Evolutionary conservation across 1,140 invertebrate genomes (phyloP).

Genomic region (Aphaenogaster floridana): DNA sequence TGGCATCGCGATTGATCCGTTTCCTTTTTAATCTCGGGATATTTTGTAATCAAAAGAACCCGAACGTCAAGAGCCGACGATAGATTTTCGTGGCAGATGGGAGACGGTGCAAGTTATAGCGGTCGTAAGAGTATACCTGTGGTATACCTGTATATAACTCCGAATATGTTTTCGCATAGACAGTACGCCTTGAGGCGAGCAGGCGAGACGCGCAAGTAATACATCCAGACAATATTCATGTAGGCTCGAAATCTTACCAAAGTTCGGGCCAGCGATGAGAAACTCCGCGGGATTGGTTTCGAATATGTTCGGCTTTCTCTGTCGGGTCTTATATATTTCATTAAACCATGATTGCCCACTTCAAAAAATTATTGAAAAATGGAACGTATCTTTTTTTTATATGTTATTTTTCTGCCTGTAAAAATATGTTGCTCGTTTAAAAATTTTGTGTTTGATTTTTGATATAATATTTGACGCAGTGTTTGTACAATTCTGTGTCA

Average conservation of each 20-base stretch:
- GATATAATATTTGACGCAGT: neutral
- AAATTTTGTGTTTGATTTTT: neutral
- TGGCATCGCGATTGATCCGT: neutral
- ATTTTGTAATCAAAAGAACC: slow-evolving; percentile 7
- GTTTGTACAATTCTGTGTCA: neutral
- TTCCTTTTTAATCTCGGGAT: slow-evolving; percentile 1
- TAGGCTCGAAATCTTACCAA: slow-evolving; percentile 71
- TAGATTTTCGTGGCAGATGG: slow-evolving; percentile 64
- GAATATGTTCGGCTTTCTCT: slow-evolving; percentile 47
- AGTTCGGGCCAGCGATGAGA: slow-evolving; percentile 67
- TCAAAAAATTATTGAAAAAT: neutral
- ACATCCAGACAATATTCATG: slow-evolving; percentile 59
- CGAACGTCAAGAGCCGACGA: neutral
- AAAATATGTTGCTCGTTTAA: neutral
- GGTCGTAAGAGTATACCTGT: neutral
- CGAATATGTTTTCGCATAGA: slow-evolving; percentile 66
- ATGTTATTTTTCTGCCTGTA: neutral
- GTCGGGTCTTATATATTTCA: slow-evolving; percentile 21
- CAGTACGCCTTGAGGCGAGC: slow-evolving; percentile 58
- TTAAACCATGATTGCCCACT: slow-evolving; percentile 50
- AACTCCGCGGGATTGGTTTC: slow-evolving; percentile 68
- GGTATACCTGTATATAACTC: slow-evolving; percentile 13
- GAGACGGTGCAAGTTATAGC: slow-evolving; percentile 37
- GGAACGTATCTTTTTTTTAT: neutral
- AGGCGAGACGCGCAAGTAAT: slow-evolving; percentile 10